These are phyloP conservation scores for Callipepla squamata DNA, from an alignment of 2,113 vertebrate species.

Conservation along the genomic window DNA sequence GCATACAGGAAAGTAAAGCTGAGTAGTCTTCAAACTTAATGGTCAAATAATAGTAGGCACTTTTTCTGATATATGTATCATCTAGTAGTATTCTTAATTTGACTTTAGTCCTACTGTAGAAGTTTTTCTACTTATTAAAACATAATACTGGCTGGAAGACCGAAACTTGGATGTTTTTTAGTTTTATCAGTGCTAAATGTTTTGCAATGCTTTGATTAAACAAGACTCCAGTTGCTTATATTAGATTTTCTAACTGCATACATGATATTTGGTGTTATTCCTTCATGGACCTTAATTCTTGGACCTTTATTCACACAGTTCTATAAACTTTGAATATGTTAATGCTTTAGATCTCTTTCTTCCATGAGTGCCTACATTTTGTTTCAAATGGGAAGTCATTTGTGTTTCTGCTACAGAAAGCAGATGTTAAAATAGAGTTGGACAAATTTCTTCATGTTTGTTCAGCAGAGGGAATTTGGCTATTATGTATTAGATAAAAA, in stretches of 20 bases:
- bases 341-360: background rate
- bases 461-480: background rate
- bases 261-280: background rate
- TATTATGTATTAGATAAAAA: background rate
- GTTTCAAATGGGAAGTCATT: background rate
- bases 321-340: background rate
- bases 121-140: background rate
- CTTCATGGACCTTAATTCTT: background rate
- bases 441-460: background rate
- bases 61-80: background rate
- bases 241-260: background rate
- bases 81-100: background rate
- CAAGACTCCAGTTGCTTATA: background rate
- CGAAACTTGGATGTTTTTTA: background rate
- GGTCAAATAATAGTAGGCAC: background rate
- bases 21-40: background rate
- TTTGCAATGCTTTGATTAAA: background rate
- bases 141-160: background rate
- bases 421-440: background rate
- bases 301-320: background rate
- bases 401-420: background rate
- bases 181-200: background rate
- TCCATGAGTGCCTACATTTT: background rate
- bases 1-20: background rate
- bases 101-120: background rate